phyloP scores from a whole-genome alignment of 1,140 invertebrate species.

The Trachymyrmex cornetzi region DNA sequence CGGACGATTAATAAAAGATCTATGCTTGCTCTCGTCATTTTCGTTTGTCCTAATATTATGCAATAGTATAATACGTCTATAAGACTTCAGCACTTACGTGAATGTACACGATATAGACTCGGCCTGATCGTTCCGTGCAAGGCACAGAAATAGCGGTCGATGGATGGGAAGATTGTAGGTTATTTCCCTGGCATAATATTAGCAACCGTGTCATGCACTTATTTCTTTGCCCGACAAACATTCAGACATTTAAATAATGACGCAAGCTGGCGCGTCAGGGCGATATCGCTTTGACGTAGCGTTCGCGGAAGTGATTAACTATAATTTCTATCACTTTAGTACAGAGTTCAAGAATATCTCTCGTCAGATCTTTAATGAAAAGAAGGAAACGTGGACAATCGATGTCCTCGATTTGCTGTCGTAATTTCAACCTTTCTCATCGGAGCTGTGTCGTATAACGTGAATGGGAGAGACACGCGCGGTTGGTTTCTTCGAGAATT shows the following conservation, averaged over 20 bases:
- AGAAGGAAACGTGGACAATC: neutral
- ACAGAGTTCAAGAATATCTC: conserved; percentile 7
- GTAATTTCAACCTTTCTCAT: neutral
- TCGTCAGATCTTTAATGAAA: neutral
- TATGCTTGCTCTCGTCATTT: neutral
- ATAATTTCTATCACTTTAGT: neutral
- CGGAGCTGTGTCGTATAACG: neutral
- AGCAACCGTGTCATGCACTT: conserved; percentile 52
- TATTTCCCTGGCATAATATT: conserved; percentile 50
- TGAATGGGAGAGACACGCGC: neutral
- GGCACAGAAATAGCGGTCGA: conserved; percentile 56
- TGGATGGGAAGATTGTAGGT: conserved; percentile 51
- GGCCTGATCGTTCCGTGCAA: conserved; percentile 57
- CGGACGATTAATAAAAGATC: neutral
- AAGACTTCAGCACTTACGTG: conserved; percentile 14
- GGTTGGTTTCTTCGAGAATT: conserved; percentile 12
- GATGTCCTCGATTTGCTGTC: neutral
- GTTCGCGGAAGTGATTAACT: conserved; percentile 45
- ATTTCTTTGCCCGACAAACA: conserved; percentile 52
- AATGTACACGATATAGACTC: conserved; percentile 20
- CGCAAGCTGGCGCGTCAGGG: neutral
- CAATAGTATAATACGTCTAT: neutral
- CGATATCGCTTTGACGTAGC: conserved; percentile 26
- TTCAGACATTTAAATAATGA: conserved; percentile 54
- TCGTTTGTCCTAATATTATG: conserved; percentile 19